Base-by-base conservation (phyloP, 2,797 vertebrate genomes). In the Vireo griseus region DNA sequence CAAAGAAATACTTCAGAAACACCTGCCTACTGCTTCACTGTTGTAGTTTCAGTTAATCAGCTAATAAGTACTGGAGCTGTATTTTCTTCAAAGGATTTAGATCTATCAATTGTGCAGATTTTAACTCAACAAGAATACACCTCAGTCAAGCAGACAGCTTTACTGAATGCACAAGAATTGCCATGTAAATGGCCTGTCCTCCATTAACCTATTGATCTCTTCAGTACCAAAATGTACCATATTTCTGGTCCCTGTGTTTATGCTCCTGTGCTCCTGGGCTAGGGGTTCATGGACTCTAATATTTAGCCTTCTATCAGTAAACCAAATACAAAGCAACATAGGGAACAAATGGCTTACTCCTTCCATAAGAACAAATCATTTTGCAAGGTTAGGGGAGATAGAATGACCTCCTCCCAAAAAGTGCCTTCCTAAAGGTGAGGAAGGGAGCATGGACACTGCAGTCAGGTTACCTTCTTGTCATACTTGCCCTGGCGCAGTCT, bases 401-500 rank as follows among this genome's bases (percentile, higher is more conserved):
- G 42, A 92, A 78, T 50, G 5, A 59, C n/a, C 24, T 82, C 26
- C 59, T 86, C 67, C 16, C 55, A 78, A 37, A 52, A 80, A 48
- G 16, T 44, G 35, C 20, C n/a, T 31, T 96, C 37, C 45, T 55
- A 79, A 86, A 50, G 39, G 37, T 26, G 21, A 82, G 29, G 20
- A 84, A 62, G 26, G 19, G 10, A 95, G 25, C 2, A 3, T 19
- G 72, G 52, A 58, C 51, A 47, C 28, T 35, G 73, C 45, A 79
- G 42, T 21, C 52, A 77, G 72, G 22, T 94, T 92, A 99, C 99
- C 99, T 99, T 99, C 96, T 99, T 99, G 97, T 99, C 99, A 7
- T 99, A 99, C 96, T 99, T 98, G 80, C 98, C 98, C 91, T 98
- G 97, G 8, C 97, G 98, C 8, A 97, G 95, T 82, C 98, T 98